A percentile compares a stretch with the other conserved stretches of the same genome.
These are phyloP conservation scores for Phymatocera aterrima DNA, from an alignment of 2,888 invertebrate genomes.

Conservation along the genomic window DNA sequence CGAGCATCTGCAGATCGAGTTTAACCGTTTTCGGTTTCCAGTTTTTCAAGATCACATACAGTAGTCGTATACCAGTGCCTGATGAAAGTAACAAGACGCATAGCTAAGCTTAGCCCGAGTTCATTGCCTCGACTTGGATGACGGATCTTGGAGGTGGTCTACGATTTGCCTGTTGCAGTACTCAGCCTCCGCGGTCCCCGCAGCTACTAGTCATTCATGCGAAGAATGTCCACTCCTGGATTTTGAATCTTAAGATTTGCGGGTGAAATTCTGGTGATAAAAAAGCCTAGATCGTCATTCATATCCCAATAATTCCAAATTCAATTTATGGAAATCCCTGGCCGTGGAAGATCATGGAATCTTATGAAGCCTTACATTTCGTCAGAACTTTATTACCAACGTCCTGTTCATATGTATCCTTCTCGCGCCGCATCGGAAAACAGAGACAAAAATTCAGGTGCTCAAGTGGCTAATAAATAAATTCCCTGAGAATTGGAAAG, in stretches of 20 bases:
- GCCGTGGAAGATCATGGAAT: not conserved
- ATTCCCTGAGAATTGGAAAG: not conserved
- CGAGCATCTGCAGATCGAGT: not conserved
- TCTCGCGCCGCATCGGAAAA: no score
- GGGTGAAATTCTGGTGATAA: not conserved
- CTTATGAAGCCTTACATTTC: no score
- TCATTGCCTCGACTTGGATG: conserved; percentile 37
- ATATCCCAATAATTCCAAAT: not conserved
- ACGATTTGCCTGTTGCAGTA: conserved; percentile 28
- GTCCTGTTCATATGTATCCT: not conserved
- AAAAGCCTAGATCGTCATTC: not conserved
- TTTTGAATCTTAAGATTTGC: not conserved
- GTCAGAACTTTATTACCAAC: not conserved
- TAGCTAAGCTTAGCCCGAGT: conserved; percentile 39
- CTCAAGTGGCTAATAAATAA: not conserved
- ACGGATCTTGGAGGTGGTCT: conserved; percentile 20
- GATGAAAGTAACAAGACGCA: conserved; percentile 24
- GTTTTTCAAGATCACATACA: not conserved
- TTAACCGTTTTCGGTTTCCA: not conserved
- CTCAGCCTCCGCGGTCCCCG: conserved; percentile 2
- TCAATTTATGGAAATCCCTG: not conserved
- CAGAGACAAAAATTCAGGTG: not conserved
- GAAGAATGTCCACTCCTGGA: not conserved
- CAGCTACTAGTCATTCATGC: not conserved
- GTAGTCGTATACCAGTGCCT: not conserved